Evolutionary conservation across 2,888 invertebrate genomes (phyloP).

Genomic region (Brachynemurus nebulosus): DNA sequence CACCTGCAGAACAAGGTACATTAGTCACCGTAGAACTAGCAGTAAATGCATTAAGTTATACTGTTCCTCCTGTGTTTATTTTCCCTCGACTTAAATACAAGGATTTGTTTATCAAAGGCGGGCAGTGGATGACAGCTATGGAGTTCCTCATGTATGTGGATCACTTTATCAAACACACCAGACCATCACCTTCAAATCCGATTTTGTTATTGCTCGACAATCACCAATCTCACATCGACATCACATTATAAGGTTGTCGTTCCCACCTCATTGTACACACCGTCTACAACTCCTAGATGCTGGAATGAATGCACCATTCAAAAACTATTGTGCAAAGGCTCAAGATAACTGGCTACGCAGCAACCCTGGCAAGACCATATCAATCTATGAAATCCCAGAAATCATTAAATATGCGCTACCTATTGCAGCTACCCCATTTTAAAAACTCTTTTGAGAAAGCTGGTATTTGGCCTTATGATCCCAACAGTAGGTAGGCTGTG

Average conservation of each 20-base stretch:
- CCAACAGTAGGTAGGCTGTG: too few species aligned
- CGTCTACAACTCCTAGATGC: slow-evolving; percentile 19
- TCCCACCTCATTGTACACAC: slow-evolving; percentile 21
- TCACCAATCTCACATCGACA: slow-evolving; percentile 22
- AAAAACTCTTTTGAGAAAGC: slow-evolving; percentile 17
- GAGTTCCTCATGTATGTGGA: slow-evolving; percentile 22
- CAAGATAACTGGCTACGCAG: slow-evolving; percentile 14
- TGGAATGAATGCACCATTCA: slow-evolving; percentile 17
- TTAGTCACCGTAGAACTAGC: slow-evolving; percentile 17
- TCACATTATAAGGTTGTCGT: slow-evolving; percentile 21
- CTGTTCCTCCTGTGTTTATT: slow-evolving; percentile 22
- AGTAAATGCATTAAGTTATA: slow-evolving; percentile 18
- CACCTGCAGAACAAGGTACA: slow-evolving; percentile 17
- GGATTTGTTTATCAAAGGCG: slow-evolving; percentile 17
- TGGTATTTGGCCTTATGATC: slow-evolving; percentile 17
- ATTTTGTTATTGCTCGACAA: slow-evolving; percentile 23
- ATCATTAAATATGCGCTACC: slow-evolving; percentile 19
- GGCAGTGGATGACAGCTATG: slow-evolving; percentile 23
- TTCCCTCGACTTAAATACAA: slow-evolving; percentile 21
- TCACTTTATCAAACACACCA: slow-evolving; percentile 21
- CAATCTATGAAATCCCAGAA: slow-evolving; percentile 16
- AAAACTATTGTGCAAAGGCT: slow-evolving; percentile 13
- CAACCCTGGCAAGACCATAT: slow-evolving; percentile 17
- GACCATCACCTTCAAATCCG: slow-evolving; percentile 17
- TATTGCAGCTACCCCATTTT: slow-evolving; percentile 15